Evolutionary conservation across 2,888 invertebrate genomes (phyloP), one percentile per base, ranked within the genome.

Genomic region (Thysanoteuthis rhombus): DNA sequence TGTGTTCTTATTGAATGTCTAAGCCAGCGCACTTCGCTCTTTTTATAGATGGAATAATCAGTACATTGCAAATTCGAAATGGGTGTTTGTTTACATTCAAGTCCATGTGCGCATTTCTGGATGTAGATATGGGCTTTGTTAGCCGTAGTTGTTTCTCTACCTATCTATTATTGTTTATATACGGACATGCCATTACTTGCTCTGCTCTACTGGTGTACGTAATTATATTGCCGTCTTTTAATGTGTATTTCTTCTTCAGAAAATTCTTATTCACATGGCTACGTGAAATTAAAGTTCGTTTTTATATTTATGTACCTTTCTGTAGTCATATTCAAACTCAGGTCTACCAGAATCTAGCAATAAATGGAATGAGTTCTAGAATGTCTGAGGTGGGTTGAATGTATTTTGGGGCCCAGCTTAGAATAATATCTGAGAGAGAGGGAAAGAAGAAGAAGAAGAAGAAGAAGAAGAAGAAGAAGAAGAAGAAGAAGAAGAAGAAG

Each of bases 151-250:
- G n/a, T 75, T 16, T 75, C 75, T 75, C 75, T 75, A 32, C 58
- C 58, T 58, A 75, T 75, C 75, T 75, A n/a, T 75, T n/a, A 75
- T n/a, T 75, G 75, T 75, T 75, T 75, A 75, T 75, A 75, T n/a
- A 75, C 75, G 36, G 19, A 36, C 75, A n/a, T 12, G n/a, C 75
- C 75, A 75, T 75, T 75, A 75, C 75, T 75, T 75, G 16, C 75
- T 75, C 75, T n/a, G 75, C n/a, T 75, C 6, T 58, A 58, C 58
- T 58, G 1, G 58, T 32, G n/a, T n/a, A n/a, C n/a, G 75, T 75
- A 75, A 36, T 75, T 75, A 75, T 75, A 75, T n/a, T 16, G 75
- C 75, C 16, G 75, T 75, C 12, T n/a, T 75, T 75, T 75, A 75
- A 75, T 75, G 75, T n/a, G n/a, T 75, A n/a, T 10, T 75, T n/a